phyloP scores from a whole-genome alignment of 2,888 invertebrate genomes.

The Drosophila austrosaltans region DNA sequence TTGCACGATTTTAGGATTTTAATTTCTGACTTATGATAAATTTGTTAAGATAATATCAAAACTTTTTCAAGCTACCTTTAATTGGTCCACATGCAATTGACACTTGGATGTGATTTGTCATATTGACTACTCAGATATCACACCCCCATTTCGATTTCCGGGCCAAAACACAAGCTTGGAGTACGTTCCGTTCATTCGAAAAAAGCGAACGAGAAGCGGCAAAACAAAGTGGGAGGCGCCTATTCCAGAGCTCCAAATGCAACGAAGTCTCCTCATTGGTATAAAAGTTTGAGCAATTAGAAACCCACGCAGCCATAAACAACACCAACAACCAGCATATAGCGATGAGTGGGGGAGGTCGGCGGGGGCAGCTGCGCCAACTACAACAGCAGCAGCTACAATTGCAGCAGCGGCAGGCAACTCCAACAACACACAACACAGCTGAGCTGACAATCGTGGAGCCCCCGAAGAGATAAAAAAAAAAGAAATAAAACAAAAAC shows the following conservation, averaged over 20 bases:
- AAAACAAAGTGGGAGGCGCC: slow-evolving; percentile 80
- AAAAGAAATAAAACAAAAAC: slow-evolving; percentile 2
- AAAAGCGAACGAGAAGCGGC: slow-evolving; percentile 53
- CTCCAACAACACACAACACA: slow-evolving; percentile 17
- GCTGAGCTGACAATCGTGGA: slow-evolving; percentile 53
- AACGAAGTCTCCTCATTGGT: slow-evolving; percentile 78
- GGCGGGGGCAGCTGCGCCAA: slow-evolving; percentile 19
- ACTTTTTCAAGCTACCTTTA: background rate
- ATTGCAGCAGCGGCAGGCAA: slow-evolving; percentile 17
- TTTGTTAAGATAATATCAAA: background rate
- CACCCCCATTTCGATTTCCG: slow-evolving; percentile 1
- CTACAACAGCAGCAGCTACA: slow-evolving; percentile 29
- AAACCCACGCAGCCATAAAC: slow-evolving; percentile 82
- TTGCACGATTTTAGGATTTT: too few relatives aligned
- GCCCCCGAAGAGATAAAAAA: slow-evolving; percentile 41
- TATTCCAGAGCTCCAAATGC: slow-evolving; percentile 76
- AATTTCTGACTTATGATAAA: background rate
- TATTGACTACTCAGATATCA: slow-evolving; percentile 5
- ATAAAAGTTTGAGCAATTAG: slow-evolving; percentile 81
- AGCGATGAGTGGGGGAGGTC: slow-evolving; percentile 47
- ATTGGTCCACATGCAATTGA: slow-evolving; percentile 2
- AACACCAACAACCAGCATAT: slow-evolving; percentile 58
- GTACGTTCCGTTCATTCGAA: background rate
- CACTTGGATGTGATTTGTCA: slow-evolving; percentile 6
- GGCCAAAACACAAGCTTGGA: slow-evolving; percentile 3